A percentile compares a stretch with the other conserved stretches of the same genome.
These are phyloP conservation scores for Pasiphila rectangulata DNA, from an alignment of 2,888 invertebrate genomes.

Conservation along the genomic window DNA sequence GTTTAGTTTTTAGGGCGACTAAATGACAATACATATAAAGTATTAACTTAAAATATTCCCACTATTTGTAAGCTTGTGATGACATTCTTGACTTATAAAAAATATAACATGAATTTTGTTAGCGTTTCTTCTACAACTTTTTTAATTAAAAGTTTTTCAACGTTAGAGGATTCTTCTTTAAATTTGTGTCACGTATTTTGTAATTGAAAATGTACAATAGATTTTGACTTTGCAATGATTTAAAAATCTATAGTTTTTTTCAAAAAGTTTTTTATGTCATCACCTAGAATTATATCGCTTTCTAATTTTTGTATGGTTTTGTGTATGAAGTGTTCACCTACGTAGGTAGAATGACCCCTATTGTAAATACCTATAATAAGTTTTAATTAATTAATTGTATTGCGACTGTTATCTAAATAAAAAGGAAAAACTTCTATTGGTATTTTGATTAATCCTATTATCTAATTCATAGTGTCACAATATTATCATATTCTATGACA, in stretches of 20 bases:
- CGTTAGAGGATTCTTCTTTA: conserved; percentile 44
- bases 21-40: conserved; percentile 79
- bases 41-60: conserved; percentile 72
- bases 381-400: conserved; percentile 69
- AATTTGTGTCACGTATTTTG: conserved; percentile 45
- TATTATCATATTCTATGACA: too few species aligned
- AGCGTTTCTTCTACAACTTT: conserved; percentile 50
- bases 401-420: conserved; percentile 79
- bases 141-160: conserved; percentile 46
- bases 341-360: conserved; percentile 76
- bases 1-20: conserved; percentile 79
- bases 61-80: conserved; percentile 53
- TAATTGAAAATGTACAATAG: conserved; percentile 22
- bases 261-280: conserved; percentile 41
- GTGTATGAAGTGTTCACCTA: conserved; percentile 74
- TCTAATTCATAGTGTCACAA: background rate
- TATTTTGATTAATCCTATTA: conserved; percentile 3
- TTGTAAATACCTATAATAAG: conserved; percentile 78
- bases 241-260: conserved; percentile 38
- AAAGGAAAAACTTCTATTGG: conserved; percentile 55
- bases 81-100: conserved; percentile 44
- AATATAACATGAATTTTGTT: conserved; percentile 2
- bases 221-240: conserved; percentile 16
- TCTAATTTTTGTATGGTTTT: conserved; percentile 72
- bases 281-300: conserved; percentile 60